Percentiles rank a stretch among this genome's conserved stretches.
phyloP scores from a whole-genome alignment of 2,797 vertebrate species.

The Hapalemur alaotrensis region DNA sequence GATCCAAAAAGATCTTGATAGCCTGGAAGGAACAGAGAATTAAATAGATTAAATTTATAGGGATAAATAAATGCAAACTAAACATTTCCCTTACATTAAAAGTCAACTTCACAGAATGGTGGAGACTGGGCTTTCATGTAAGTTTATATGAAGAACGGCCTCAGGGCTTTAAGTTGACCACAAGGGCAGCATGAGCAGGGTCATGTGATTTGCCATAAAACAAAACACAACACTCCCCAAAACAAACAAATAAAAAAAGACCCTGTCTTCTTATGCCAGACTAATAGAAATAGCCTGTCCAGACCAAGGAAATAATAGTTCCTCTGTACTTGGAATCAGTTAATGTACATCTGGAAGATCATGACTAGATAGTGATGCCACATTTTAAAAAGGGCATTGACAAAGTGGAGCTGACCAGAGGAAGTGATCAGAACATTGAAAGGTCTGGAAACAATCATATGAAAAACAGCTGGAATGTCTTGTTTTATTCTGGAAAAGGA shows the following conservation, averaged over 20 bases:
- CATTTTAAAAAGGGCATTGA: not conserved
- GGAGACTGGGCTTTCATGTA: not conserved
- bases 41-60: not conserved
- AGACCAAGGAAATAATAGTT: not conserved
- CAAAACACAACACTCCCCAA: not conserved
- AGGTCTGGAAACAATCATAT: constrained; percentile 1
- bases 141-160: not conserved
- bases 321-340: not conserved
- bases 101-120: not conserved
- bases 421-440: not conserved
- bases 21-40: not conserved
- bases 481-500: constrained; percentile 14
- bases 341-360: not conserved
- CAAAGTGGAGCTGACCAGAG: not conserved
- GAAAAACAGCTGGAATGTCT: constrained; percentile 11
- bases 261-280: not conserved
- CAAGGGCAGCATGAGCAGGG: not conserved
- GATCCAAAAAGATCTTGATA: not conserved
- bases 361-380: not conserved
- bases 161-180: not conserved
- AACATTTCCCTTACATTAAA: not conserved
- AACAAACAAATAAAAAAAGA: not conserved
- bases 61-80: not conserved
- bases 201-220: not conserved
- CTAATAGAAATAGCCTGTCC: not conserved